Percentiles rank a stretch among this genome's conserved stretches.
Conservation (phyloP, 2,888 invertebrate species). For the Artemia sp. region DNA sequence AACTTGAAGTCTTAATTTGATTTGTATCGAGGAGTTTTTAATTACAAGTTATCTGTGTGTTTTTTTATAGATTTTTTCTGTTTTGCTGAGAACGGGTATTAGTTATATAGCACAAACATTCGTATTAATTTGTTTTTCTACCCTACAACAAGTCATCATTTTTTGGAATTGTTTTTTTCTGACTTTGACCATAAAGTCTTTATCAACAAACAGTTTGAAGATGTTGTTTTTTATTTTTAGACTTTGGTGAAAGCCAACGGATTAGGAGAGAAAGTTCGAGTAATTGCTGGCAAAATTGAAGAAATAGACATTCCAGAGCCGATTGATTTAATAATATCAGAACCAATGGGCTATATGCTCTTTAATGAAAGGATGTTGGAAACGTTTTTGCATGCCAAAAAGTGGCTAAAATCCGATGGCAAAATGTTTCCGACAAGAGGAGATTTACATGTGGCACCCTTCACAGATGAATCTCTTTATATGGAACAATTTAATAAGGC, state of each 20-base stretch:
- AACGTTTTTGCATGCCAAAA: slow-evolving; percentile 93
- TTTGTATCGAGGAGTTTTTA: too few relatives aligned
- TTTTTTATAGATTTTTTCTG: too few relatives aligned
- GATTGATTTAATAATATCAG: slow-evolving; percentile 93
- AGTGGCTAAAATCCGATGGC: slow-evolving; percentile 79
- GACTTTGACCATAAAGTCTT: background rate
- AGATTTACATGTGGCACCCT: slow-evolving; percentile 91
- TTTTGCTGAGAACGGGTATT: too few relatives aligned
- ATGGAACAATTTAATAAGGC: slow-evolving; percentile 98
- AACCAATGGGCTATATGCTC: slow-evolving; percentile 99
- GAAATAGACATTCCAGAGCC: slow-evolving; percentile 87
- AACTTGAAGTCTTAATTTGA: too few relatives aligned
- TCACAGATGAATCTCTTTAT: slow-evolving; percentile 89
- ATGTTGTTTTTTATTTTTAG: slow-evolving; percentile 31
- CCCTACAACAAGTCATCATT: background rate
- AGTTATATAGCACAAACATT: too few relatives aligned
- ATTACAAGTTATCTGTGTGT: too few relatives aligned
- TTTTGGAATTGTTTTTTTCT: background rate
- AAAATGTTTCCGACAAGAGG: slow-evolving; percentile 96
- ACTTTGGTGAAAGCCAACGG: slow-evolving; percentile 76
- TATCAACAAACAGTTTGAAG: background rate
- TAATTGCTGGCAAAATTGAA: slow-evolving; percentile 94
- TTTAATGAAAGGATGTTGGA: slow-evolving; percentile 98
- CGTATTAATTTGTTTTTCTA: too few relatives aligned
- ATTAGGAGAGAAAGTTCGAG: slow-evolving; percentile 66